A percentile compares a stretch with the other conserved stretches of the same genome.
phyloP scores from a whole-genome alignment of 2,113 vertebrate species.

The Nannobrachium achirus region DNA sequence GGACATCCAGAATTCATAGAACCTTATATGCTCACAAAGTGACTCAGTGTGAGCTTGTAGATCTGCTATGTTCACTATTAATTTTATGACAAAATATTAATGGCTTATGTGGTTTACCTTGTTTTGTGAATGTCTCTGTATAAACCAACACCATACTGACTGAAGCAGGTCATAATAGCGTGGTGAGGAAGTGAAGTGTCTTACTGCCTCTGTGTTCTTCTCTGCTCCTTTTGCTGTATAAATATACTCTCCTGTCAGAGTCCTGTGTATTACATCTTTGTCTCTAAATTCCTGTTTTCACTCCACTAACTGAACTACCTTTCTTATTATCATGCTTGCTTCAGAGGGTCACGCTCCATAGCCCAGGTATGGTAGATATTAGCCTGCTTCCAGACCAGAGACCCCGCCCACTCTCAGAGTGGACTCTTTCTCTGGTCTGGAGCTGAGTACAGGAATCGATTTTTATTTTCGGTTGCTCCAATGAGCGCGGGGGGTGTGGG shows the following conservation, averaged over 20 bases:
- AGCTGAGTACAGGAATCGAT: too few relatives aligned
- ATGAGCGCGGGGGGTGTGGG: too few relatives aligned
- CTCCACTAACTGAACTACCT: constrained; percentile 60
- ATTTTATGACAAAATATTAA: too few relatives aligned
- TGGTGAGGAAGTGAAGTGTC: neutral
- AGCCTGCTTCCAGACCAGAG: too few relatives aligned
- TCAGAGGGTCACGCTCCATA: constrained; percentile 69
- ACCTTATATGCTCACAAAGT: too few relatives aligned
- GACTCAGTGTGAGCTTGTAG: neutral
- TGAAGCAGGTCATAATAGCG: neutral
- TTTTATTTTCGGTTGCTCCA: too few relatives aligned
- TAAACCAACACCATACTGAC: neutral
- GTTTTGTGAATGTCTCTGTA: neutral
- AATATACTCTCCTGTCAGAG: too few relatives aligned
- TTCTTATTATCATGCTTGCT: constrained; percentile 70
- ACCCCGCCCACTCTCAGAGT: too few relatives aligned
- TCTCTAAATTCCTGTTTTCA: constrained; percentile 32
- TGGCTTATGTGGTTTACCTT: too few relatives aligned
- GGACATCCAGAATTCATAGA: too few relatives aligned
- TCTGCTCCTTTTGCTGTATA: constrained; percentile 9
- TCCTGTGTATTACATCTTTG: constrained; percentile 9
- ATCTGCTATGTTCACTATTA: neutral
- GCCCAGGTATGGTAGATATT: constrained; percentile 75
- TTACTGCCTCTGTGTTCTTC: neutral
- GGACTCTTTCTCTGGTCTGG: too few relatives aligned